These are phyloP conservation scores for Lagria hirta DNA, from an alignment of 2,888 invertebrate species.

Conservation along the genomic window DNA sequence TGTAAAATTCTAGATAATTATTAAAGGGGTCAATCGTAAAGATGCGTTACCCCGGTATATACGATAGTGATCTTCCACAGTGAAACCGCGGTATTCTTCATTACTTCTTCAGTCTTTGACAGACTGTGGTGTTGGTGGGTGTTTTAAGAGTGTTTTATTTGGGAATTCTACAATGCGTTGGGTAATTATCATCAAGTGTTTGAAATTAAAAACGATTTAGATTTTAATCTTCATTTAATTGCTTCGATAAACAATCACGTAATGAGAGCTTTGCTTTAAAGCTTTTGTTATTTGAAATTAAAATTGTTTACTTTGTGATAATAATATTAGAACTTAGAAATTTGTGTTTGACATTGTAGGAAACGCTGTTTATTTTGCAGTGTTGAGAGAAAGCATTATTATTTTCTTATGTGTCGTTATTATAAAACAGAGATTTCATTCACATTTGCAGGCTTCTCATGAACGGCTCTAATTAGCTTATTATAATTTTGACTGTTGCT, in stretches of 20 bases:
- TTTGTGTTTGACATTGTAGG: constrained; percentile 14
- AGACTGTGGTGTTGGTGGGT: constrained; percentile 27
- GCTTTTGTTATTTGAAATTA: no score
- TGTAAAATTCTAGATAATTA: no score
- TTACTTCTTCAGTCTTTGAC: constrained; percentile 23
- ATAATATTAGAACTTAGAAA: constrained; percentile 10
- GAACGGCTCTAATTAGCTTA: constrained; percentile 11
- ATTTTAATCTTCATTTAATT: no score
- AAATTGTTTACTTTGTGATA: no score
- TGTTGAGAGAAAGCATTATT: constrained; percentile 12
- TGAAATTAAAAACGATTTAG: constrained; percentile 1
- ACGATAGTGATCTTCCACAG: constrained; percentile 22
- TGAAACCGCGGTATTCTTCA: constrained; percentile 21
- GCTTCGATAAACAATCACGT: no score
- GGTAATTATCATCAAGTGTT: constrained; percentile 14
- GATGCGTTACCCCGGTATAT: constrained; percentile 21
- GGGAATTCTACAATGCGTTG: constrained; percentile 24
- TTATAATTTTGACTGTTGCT: no score
- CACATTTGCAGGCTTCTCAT: constrained; percentile 17
- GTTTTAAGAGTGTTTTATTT: constrained; percentile 20
- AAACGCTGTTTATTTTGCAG: constrained; percentile 9
- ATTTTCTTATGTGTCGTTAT: constrained; percentile 16
- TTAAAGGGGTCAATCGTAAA: constrained; percentile 21
- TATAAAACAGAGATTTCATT: constrained; percentile 19
- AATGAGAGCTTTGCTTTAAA: no score